Evolutionary conservation across 2,797 vertebrate genomes (phyloP).

Genomic region (Myotis planiceps): DNA sequence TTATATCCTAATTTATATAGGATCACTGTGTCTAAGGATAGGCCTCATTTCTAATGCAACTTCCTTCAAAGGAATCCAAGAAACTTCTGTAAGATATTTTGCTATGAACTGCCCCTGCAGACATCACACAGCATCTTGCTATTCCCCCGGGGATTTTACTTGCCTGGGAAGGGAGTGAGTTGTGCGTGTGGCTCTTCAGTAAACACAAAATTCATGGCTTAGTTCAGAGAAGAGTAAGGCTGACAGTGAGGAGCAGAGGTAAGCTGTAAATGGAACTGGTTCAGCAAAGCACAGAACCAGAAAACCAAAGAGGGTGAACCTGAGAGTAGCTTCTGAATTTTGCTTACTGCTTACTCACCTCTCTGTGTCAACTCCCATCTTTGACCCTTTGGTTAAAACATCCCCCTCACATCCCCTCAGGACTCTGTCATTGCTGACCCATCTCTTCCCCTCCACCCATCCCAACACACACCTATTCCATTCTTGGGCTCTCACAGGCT

Average conservation of each 20-base stretch:
- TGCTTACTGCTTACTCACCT: neutral
- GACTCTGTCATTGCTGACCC: neutral
- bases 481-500: neutral
- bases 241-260: neutral
- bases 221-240: neutral
- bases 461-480: neutral
- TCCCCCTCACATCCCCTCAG: fast-evolving
- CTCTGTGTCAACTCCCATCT: neutral
- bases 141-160: neutral
- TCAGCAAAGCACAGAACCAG: neutral
- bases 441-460: neutral
- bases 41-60: neutral
- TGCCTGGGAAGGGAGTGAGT: neutral
- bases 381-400: neutral
- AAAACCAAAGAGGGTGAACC: neutral
- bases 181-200: neutral
- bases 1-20: neutral
- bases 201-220: neutral
- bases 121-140: neutral
- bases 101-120: neutral
- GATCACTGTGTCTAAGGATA: neutral
- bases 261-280: neutral
- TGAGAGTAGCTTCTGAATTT: neutral
- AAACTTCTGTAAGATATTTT: neutral
- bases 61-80: neutral